A percentile compares a stretch with the other conserved stretches of the same genome.
Conservation (phyloP, 1,140 invertebrate genomes). For the Drosophila auraria region DNA sequence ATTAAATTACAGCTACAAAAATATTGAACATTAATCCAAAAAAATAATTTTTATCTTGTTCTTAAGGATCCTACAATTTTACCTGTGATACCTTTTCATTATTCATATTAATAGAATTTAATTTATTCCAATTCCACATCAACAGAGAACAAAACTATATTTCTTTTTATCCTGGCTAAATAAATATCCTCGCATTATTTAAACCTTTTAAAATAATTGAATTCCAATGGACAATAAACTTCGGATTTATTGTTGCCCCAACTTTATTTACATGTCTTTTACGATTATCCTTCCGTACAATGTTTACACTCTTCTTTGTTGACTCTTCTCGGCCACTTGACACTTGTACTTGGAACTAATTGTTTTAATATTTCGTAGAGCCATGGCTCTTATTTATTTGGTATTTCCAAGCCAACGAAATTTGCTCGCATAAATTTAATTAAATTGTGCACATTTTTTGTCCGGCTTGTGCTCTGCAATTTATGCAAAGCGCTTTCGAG, state of each 20-base stretch:
- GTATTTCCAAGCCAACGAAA: slow-evolving; percentile 12
- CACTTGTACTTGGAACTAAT: neutral
- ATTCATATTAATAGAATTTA: too few species aligned
- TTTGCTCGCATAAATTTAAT: slow-evolving; percentile 41
- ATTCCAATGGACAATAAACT: too few species aligned
- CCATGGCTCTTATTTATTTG: slow-evolving; percentile 13
- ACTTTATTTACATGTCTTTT: neutral
- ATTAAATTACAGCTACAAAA: neutral
- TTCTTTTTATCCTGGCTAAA: too few species aligned
- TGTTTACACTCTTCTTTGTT: too few species aligned
- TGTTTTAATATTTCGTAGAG: neutral
- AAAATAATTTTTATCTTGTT: too few species aligned
- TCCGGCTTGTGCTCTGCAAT: slow-evolving; percentile 38
- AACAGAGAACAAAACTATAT: too few species aligned
- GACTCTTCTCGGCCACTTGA: neutral
- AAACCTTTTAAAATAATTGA: neutral
- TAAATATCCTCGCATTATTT: too few species aligned
- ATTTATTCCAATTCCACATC: too few species aligned
- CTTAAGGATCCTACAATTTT: too few species aligned
- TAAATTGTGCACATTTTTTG: slow-evolving; percentile 43
- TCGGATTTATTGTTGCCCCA: too few species aligned
- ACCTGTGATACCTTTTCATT: too few species aligned
- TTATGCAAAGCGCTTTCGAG: slow-evolving; percentile 66
- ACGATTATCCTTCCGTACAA: neutral
- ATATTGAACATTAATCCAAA: too few species aligned